phyloP scores from a whole-genome alignment of 2,888 invertebrate species.

The Arrhopalites spinosus region DNA sequence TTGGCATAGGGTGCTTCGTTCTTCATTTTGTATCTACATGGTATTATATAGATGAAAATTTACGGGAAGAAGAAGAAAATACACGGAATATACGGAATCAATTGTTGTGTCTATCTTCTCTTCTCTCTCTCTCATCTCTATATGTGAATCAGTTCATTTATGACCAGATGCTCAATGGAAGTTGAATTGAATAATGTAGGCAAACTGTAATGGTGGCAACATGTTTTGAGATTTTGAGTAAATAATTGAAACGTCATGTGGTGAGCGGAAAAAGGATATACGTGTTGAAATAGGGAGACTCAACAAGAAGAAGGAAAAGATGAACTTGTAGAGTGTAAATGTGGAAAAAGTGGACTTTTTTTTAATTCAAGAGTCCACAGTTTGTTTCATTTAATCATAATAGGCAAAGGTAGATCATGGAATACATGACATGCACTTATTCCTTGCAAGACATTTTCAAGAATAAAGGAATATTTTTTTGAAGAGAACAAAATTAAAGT shows the following conservation, averaged over 20 bases:
- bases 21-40: background rate
- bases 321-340: too few relatives aligned
- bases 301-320: too few relatives aligned
- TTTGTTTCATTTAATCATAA: too few relatives aligned
- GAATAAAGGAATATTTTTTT: too few relatives aligned
- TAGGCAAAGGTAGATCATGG: too few relatives aligned
- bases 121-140: background rate
- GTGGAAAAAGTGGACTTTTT: too few relatives aligned
- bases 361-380: too few relatives aligned
- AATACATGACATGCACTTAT: too few relatives aligned
- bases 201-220: background rate
- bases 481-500: too few relatives aligned
- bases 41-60: background rate
- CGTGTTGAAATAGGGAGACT: background rate
- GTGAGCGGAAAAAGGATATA: slow-evolving; percentile 34
- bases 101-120: background rate
- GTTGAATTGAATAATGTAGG: background rate
- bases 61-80: background rate
- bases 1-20: background rate
- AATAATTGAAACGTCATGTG: slow-evolving; percentile 44
- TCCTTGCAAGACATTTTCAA: too few relatives aligned
- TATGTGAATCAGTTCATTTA: slow-evolving; percentile 26
- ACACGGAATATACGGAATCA: slow-evolving; percentile 6
- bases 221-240: slow-evolving; percentile 16
- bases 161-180: slow-evolving; percentile 15